Evolutionary conservation across 2,113 vertebrate species (phyloP), one percentile per base, ranked within the genome.

Genomic region (Xenus cinereus): DNA sequence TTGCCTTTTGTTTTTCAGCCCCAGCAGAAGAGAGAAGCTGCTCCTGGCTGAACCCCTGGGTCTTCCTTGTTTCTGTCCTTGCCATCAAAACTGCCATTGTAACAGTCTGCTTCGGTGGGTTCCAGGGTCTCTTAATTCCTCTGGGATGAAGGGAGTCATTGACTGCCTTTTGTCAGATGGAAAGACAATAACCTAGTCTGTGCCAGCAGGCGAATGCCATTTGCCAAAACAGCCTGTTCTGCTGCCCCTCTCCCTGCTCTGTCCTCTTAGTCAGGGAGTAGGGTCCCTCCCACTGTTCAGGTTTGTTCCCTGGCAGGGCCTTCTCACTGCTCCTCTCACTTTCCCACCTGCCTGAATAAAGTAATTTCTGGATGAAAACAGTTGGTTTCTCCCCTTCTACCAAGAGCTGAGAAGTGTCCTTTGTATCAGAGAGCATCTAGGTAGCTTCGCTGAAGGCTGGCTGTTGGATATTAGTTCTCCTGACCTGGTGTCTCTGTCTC

Each of bases 1-100:
- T 64, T 80, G 33, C 33, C 54, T 92, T 81, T 33, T 96, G 50
- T 91, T 93, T 95, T 91, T 48, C 87, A 94, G 81, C 14, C 15
- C 21, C 59, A 56, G 39, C 27, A 39, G 60, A 95, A 81, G 77
- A 41, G 33, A 95, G 69, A 78, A 27, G 24, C 12, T 91, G 60
- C 21, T 39, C 78, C 74, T 53, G 56, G 60, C 27, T 77, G 88
- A 93, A 67, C 3, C 68, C 63, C 41, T 84, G 88, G 56, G 6
- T 94, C 37, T 90, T 81, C 78, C 60, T 95, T 45, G 56, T 18
- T 87, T 62, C 68, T 35, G 27, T 23, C 41, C 41, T 94, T 62
- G 14, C 6, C 35, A 48, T 95, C 82, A 96, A 96, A 93, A 50
- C 41, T 35, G 32, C 12, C 12, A 30, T 96, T 51, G 23, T 89